Percentiles rank a stretch among this genome's conserved stretches.
phyloP scores from a whole-genome alignment of 2,113 vertebrate species.

The Odocoileus virginianus region DNA sequence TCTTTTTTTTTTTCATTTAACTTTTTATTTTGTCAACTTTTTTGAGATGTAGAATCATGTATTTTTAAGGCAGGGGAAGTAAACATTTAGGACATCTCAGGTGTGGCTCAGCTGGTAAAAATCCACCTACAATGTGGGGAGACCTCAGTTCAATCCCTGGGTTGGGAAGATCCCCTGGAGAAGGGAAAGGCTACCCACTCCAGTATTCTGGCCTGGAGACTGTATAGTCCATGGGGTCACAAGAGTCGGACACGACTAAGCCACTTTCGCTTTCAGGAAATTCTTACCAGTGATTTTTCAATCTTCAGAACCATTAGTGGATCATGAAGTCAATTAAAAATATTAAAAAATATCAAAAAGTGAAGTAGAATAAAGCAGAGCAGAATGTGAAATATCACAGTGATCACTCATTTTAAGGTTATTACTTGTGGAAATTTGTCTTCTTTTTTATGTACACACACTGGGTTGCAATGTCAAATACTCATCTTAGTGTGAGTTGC shows the following conservation, averaged over 20 bases:
- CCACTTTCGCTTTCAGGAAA: background rate
- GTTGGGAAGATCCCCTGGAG: background rate
- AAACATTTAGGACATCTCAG: background rate
- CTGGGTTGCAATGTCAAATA: background rate
- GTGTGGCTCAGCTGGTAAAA: background rate
- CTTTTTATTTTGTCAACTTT: background rate
- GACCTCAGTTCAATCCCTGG: background rate
- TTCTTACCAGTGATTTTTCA: background rate
- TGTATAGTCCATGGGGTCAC: background rate
- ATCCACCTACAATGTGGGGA: background rate
- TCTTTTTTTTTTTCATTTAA: background rate
- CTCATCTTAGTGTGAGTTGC: background rate
- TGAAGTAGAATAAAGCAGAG: background rate
- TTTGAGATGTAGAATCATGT: background rate
- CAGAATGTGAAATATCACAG: background rate
- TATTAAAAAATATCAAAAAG: background rate
- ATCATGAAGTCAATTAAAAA: slow-evolving; percentile 3
- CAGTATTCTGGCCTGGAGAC: background rate
- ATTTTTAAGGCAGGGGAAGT: background rate
- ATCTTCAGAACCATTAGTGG: background rate
- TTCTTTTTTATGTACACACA: background rate
- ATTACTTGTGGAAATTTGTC: background rate
- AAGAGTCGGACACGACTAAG: background rate
- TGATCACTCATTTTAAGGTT: background rate
- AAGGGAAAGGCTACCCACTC: background rate